Evolutionary conservation across 2,113 vertebrate genomes (phyloP).

Genomic region (Thomomys bottae): DNA sequence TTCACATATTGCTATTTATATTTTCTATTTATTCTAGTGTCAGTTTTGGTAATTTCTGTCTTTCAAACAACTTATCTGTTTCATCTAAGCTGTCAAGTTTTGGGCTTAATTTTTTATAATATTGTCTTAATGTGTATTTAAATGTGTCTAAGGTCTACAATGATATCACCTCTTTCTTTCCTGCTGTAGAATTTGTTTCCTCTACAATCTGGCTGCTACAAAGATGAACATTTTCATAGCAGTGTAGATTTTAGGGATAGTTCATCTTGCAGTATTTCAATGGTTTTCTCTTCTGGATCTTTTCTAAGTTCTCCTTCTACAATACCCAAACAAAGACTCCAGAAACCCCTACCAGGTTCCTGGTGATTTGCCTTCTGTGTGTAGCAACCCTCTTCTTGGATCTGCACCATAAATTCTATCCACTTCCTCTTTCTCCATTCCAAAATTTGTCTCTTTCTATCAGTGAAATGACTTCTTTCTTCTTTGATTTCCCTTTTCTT

Average conservation of each 20-base stretch:
- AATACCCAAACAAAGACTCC: not conserved
- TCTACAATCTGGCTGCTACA: not conserved
- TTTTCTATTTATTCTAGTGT: constrained; percentile 50
- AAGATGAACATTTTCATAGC: not conserved
- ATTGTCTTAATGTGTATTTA: not conserved
- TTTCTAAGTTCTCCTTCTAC: not conserved
- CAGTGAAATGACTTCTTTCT: not conserved
- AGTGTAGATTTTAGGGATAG: not conserved
- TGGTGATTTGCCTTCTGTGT: not conserved
- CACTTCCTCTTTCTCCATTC: not conserved
- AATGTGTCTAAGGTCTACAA: not conserved
- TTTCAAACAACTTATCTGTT: constrained; percentile 33
- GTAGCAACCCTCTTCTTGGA: not conserved
- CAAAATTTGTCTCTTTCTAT: not conserved
- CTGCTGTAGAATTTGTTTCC: not conserved
- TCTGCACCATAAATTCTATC: not conserved
- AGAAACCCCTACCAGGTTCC: not conserved
- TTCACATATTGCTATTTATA: constrained; percentile 58
- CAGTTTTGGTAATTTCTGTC: constrained; percentile 50
- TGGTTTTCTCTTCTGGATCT: not conserved
- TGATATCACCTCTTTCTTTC: not conserved
- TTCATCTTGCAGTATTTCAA: not conserved
- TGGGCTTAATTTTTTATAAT: constrained; percentile 39
- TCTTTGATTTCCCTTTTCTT: not conserved
- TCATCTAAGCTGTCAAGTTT: constrained; percentile 37